Conservation (phyloP, 23 tunicate species). For the Botrylloides violaceus region DNA sequence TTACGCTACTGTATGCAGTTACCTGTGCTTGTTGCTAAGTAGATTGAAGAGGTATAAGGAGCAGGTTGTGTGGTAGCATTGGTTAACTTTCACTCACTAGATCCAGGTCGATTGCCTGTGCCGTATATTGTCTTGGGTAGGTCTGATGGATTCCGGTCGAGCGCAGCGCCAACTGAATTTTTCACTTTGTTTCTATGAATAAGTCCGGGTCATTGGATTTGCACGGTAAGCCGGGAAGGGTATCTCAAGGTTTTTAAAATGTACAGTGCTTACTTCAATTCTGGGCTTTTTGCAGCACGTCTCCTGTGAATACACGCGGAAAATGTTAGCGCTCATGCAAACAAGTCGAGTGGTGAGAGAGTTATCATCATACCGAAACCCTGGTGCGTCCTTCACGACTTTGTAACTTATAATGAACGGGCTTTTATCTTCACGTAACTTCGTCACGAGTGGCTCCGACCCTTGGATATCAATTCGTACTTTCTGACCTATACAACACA, state of each 20-base stretch:
- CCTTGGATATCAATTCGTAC: constrained; percentile 65
- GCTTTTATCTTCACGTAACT: not conserved
- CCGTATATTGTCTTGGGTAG: constrained; percentile 5
- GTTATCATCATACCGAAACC: constrained; percentile 38
- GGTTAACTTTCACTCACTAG: not conserved
- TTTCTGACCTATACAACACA: constrained; percentile 27
- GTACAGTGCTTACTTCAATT: no score
- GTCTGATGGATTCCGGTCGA: not conserved
- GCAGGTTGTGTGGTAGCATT: no score
- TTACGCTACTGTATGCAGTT: no score
- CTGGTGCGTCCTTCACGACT: constrained; percentile 30
- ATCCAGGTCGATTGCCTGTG: constrained; percentile 18
- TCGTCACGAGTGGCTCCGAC: constrained; percentile 23
- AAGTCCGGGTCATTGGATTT: no score
- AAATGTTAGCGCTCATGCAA: no score
- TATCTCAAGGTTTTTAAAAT: no score
- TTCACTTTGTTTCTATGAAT: constrained; percentile 18
- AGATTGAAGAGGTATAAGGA: no score
- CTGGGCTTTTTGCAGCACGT: no score
- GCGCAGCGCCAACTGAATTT: constrained; percentile 4
- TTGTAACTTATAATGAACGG: constrained; percentile 47
- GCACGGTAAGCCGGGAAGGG: no score
- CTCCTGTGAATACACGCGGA: no score
- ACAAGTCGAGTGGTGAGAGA: no score
- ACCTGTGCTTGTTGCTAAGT: no score